Evolutionary conservation across 2,888 invertebrate species (phyloP).

Genomic region (Temnothorax ravouxi): DNA sequence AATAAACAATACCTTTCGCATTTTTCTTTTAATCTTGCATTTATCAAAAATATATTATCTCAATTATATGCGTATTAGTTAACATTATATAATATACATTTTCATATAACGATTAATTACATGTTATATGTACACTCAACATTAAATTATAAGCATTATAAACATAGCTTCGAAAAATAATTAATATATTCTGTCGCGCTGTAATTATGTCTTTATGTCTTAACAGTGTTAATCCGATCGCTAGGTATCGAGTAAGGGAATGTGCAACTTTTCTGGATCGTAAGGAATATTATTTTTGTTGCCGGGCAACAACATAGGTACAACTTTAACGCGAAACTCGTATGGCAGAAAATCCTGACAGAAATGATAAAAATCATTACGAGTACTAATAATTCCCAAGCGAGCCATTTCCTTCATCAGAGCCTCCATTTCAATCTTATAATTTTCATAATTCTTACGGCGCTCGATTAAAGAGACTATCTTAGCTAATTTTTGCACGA

Average conservation of each 20-base stretch:
- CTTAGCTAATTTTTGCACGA: constrained; percentile 71
- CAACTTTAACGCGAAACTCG: constrained; percentile 79
- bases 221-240: neutral
- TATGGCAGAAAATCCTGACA: constrained; percentile 81
- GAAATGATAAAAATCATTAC: constrained; percentile 81
- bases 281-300: constrained; percentile 80
- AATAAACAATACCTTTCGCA: neutral
- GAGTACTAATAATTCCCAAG: constrained; percentile 76
- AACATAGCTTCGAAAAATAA: neutral
- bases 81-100: neutral
- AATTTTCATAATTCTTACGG: constrained; percentile 77
- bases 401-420: constrained; percentile 81
- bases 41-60: constrained; percentile 32
- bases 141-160: neutral
- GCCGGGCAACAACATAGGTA: constrained; percentile 82
- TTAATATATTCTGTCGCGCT: constrained; percentile 6
- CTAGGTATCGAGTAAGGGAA: constrained; percentile 68
- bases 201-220: neutral
- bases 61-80: neutral
- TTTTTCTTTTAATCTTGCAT: neutral
- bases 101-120: neutral
- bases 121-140: neutral
- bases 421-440: constrained; percentile 72
- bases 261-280: constrained; percentile 68
- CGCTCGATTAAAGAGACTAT: constrained; percentile 68